Evolutionary conservation across 2,113 vertebrate genomes (phyloP).

Genomic region (Callaeas wilsoni): DNA sequence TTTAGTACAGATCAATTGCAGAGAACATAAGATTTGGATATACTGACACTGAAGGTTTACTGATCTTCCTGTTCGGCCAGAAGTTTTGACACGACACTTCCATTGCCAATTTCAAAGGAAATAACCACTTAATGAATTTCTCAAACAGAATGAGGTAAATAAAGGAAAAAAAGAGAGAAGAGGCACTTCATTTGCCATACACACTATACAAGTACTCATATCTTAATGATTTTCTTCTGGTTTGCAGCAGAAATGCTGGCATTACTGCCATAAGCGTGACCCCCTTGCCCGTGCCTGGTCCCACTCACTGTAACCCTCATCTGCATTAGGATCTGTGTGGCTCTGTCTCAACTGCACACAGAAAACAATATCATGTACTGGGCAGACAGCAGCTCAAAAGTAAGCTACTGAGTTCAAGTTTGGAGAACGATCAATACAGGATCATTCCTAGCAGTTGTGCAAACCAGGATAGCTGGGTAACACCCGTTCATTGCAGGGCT

Average conservation of each 20-base stretch:
- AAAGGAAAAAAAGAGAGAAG: not conserved
- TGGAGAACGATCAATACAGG: not conserved
- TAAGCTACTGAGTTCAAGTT: not conserved
- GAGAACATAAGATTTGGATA: not conserved
- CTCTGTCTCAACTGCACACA: not conserved
- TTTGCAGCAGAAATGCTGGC: not conserved
- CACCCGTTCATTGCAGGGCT: not conserved
- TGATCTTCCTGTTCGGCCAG: not conserved
- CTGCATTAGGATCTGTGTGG: not conserved
- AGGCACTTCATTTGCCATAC: not conserved
- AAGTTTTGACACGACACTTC: not conserved
- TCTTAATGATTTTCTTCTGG: not conserved
- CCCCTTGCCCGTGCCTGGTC: not conserved
- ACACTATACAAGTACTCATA: not conserved
- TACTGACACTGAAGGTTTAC: not conserved
- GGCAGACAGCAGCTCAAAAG: not conserved
- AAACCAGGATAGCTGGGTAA: not conserved
- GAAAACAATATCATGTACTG: accelerated
- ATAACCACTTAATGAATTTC: not conserved
- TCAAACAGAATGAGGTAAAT: too few relatives aligned
- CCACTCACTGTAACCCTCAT: not conserved
- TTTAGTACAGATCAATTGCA: not conserved
- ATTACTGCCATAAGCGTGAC: not conserved
- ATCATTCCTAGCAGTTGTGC: not conserved
- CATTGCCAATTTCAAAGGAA: not conserved